Conservation (phyloP, 1,140 invertebrate genomes). For the Calephelis nemesis region DNA sequence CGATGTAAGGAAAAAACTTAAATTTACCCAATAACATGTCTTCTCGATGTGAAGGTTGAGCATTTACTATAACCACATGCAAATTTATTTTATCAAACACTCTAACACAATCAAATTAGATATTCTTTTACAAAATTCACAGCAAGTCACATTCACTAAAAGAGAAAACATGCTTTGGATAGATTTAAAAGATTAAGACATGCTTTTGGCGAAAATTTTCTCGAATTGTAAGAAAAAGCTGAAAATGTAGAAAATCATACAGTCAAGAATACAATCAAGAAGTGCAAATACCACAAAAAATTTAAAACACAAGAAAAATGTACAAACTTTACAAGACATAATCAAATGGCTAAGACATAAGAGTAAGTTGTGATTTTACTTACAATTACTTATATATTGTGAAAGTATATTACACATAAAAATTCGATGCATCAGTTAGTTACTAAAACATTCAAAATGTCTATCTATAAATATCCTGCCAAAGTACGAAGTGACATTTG, state of each 20-base stretch:
- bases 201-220: conserved; percentile 20
- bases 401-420: no score
- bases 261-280: neutral
- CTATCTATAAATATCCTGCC: no score
- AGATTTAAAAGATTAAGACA: conserved; percentile 31
- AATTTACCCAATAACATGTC: conserved; percentile 57
- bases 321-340: neutral
- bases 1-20: conserved; percentile 17
- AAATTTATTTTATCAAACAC: conserved; percentile 23
- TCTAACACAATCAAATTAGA: conserved; percentile 24
- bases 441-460: no score
- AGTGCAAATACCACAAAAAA: neutral
- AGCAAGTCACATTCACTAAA: conserved; percentile 33
- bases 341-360: no score
- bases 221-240: neutral
- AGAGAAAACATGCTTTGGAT: conserved; percentile 67
- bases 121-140: conserved; percentile 40
- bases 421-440: no score
- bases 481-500: no score
- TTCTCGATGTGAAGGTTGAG: conserved; percentile 42
- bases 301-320: neutral
- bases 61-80: conserved; percentile 35
- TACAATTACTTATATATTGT: no score
- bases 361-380: no score
- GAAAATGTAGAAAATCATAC: conserved; percentile 4